These are phyloP conservation scores for Rhaphigaster nebulosa DNA, from an alignment of 2,888 invertebrate species.

Conservation along the genomic window DNA sequence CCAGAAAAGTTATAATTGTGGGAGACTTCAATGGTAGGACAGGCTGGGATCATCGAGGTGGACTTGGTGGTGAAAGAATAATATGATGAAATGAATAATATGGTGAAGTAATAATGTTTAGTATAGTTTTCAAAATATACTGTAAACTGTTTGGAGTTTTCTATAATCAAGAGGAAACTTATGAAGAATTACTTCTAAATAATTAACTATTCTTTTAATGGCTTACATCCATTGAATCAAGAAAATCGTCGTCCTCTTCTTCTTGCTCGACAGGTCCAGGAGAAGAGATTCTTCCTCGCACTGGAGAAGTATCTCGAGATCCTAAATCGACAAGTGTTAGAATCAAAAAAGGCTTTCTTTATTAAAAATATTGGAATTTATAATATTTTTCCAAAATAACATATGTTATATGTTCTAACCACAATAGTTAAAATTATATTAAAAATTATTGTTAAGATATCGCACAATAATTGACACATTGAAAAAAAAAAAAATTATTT, in stretches of 20 bases:
- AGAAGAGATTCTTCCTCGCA: slow-evolving; percentile 69
- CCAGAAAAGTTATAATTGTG: too few relatives aligned
- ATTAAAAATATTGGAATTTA: not conserved
- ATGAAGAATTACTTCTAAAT: not conserved
- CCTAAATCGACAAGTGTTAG: slow-evolving; percentile 68
- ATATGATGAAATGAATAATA: not conserved
- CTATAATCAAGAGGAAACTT: not conserved
- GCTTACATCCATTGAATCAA: slow-evolving; percentile 83
- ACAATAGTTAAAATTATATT: not conserved
- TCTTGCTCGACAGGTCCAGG: slow-evolving; percentile 72
- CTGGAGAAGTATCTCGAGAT: slow-evolving; percentile 80
- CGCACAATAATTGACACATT: too few relatives aligned
- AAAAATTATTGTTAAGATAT: not conserved
- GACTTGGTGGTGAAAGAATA: too few relatives aligned
- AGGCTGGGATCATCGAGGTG: too few relatives aligned
- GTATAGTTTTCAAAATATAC: not conserved
- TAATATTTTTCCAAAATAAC: not conserved
- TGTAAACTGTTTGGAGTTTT: not conserved
- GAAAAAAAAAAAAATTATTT: too few relatives aligned
- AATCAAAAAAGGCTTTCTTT: not conserved
- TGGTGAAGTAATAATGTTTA: too few relatives aligned
- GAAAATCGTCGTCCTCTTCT: slow-evolving; percentile 84
- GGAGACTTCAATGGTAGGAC: too few relatives aligned
- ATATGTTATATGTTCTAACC: not conserved
- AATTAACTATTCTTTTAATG: not conserved